Base-by-base conservation (phyloP, 2,888 invertebrate species). In the Tachystola acroxantha region DNA sequence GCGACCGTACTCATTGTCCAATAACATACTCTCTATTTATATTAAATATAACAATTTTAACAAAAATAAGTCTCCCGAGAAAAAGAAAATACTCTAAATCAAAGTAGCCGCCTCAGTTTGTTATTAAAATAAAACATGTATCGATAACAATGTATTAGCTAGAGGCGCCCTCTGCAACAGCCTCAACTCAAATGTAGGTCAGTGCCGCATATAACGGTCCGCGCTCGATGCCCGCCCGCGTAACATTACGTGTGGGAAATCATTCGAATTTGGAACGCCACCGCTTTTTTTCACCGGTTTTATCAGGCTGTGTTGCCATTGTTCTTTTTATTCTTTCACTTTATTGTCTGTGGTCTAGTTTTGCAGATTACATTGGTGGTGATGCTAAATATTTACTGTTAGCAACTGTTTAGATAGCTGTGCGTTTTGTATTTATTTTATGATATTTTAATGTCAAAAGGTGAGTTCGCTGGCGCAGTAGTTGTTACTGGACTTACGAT, bases 201-300 rank as follows among this genome's bases (percentile, higher is more conserved):
- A 86, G 77, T 86, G 85, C 81, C 11, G 77, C 73, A 74, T 74
- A 82, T 85, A 86, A 86, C 85, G 85, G 85, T 70, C 43, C 68
- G 85, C 71, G 68, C 85, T 74, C 71, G 70, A 70, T 85, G 80
- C 71, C 76, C 82, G 84, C 81, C 79, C 81, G 85, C 84, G 82
- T 84, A 85, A 85, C 85, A 77, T 85, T 85, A 85, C 85, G 85
- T 85, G 85, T 86, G 85, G 85, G 85, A 86, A 86, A 86, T 81
- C 78, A 82, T 81, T 82, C 74, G 82, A 84, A 86, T 86, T 86
- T 80, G 80, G 85, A 82, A 82, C 85, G 65, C 24, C 56, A 41
- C 58, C 57, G 53, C 62, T 72, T 77, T 72, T 80, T 80, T 73
- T 64, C 58, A 60, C 54, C 63, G 60, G 67, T 73, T 78, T 78